Conservation (phyloP, 2,113 vertebrate species). For the Microcebus ravelobensis region DNA sequence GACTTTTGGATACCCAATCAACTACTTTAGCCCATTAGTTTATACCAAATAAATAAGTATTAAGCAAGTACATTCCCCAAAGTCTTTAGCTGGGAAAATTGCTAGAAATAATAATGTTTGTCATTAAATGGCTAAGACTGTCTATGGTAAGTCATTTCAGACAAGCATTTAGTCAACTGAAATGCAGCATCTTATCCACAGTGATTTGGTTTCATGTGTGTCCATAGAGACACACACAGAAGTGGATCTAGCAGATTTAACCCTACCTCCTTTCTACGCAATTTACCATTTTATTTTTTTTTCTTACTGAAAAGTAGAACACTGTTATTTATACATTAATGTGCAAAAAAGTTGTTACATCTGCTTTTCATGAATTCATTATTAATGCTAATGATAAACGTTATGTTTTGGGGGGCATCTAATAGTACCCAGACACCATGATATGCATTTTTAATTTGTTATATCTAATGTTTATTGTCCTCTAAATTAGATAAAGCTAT, state of each 20-base stretch:
- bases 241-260: neutral
- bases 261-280: neutral
- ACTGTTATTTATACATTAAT: neutral
- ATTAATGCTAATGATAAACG: neutral
- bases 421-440: neutral
- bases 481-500: neutral
- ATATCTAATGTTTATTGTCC: neutral
- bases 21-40: neutral
- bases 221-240: neutral
- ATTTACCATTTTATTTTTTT: neutral
- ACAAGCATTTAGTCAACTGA: neutral
- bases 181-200: neutral
- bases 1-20: neutral
- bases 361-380: neutral
- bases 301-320: neutral
- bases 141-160: neutral
- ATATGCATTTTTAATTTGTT: constrained; percentile 6
- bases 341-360: neutral
- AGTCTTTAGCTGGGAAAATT: neutral
- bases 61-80: neutral
- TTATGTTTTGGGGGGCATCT: neutral
- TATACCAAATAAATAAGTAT: neutral
- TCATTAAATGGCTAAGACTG: neutral
- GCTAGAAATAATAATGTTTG: neutral
- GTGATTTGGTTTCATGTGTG: neutral